Evolutionary conservation across 2,888 invertebrate genomes (phyloP).

Genomic region (Agonopterix heracliana): DNA sequence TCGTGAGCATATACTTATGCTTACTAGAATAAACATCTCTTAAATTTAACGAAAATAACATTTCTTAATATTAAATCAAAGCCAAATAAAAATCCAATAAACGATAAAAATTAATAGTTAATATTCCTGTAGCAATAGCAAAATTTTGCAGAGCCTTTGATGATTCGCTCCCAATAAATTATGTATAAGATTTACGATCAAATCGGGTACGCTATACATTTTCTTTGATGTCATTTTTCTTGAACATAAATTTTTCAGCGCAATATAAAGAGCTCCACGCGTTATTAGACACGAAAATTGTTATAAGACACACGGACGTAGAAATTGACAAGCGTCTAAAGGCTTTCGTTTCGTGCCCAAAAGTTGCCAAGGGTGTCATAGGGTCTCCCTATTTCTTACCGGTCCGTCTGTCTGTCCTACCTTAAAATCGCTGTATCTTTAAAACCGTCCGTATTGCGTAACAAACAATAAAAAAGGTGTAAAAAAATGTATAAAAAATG

Average conservation of each 20-base stretch:
- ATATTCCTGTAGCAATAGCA: background rate
- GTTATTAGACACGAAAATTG: slow-evolving; percentile 54
- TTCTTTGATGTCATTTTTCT: slow-evolving; percentile 66
- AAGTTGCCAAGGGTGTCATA: too few relatives aligned
- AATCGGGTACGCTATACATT: slow-evolving; percentile 32
- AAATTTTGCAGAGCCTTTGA: slow-evolving; percentile 11
- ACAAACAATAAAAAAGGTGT: too few relatives aligned
- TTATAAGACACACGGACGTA: slow-evolving; percentile 33
- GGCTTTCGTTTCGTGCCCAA: too few relatives aligned
- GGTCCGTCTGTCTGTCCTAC: too few relatives aligned
- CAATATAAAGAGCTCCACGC: slow-evolving; percentile 48
- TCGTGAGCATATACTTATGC: too few relatives aligned
- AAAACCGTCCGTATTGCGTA: too few relatives aligned
- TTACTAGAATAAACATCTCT: too few relatives aligned
- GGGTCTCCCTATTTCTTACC: too few relatives aligned
- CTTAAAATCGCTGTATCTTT: too few relatives aligned
- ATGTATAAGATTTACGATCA: slow-evolving; percentile 37
- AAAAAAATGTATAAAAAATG: too few relatives aligned
- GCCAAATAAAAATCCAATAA: background rate
- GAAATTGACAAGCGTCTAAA: background rate
- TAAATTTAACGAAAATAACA: too few relatives aligned
- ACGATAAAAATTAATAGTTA: background rate
- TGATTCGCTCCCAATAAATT: slow-evolving; percentile 20
- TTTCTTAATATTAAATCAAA: too few relatives aligned
- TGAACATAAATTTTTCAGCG: slow-evolving; percentile 57